These are phyloP conservation scores for Epizoanthus scotinus DNA, from an alignment of 92 coral and sea anemone genomes.

Conservation along the genomic window DNA sequence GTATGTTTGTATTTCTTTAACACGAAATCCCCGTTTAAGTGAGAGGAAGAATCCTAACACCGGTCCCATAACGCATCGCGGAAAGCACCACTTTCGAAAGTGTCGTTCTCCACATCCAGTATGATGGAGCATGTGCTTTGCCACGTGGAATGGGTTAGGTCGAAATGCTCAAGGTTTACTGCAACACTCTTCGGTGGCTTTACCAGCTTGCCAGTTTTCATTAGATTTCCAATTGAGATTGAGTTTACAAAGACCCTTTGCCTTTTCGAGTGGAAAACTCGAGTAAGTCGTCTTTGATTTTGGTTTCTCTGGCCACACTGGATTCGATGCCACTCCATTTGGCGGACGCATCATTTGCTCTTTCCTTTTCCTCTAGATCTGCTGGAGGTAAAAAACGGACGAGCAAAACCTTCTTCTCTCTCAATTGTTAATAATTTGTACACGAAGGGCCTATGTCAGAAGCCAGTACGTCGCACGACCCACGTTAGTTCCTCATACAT, in stretches of 20 bases:
- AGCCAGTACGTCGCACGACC: conserved; percentile 46
- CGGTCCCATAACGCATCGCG: too few relatives aligned
- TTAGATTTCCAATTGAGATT: conserved; percentile 10
- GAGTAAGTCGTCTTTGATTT: not conserved
- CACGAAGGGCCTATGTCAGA: conserved; percentile 53
- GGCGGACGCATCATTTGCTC: too few relatives aligned
- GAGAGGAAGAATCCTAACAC: not conserved
- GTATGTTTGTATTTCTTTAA: conserved; percentile 55
- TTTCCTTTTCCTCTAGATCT: too few relatives aligned
- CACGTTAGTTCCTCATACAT: conserved; percentile 34
- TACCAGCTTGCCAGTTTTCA: conserved; percentile 16
- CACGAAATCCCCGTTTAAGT: conserved; percentile 52
- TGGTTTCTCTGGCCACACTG: not conserved
- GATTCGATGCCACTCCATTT: not conserved
- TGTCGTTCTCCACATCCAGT: conserved; percentile 49
- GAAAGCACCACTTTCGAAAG: conserved; percentile 41
- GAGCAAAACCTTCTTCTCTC: conserved; percentile 40
- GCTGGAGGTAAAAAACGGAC: conserved; percentile 36
- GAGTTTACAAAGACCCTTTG: conserved; percentile 9
- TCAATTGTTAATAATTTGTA: conserved; percentile 39
- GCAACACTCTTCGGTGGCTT: conserved; percentile 33
- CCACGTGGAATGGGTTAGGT: conserved; percentile 54
- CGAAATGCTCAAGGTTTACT: conserved; percentile 56
- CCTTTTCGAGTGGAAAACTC: not conserved
- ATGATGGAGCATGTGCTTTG: conserved; percentile 31